phyloP scores from a whole-genome alignment of 2,888 invertebrate species.

The Tenthredo mesomela region DNA sequence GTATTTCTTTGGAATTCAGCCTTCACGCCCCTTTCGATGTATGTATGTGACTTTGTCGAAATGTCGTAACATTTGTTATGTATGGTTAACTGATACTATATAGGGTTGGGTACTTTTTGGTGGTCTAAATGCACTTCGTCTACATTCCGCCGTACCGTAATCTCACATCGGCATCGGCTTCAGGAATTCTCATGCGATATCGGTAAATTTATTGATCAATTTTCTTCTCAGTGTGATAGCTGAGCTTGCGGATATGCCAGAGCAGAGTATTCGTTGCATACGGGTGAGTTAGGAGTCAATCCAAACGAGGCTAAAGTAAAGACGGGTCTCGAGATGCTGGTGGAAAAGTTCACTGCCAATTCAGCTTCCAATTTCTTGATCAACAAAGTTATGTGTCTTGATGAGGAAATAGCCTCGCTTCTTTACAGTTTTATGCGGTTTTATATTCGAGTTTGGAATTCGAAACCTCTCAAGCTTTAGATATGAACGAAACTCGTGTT shows the following conservation, averaged over 20 bases:
- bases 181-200: neutral
- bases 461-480: neutral
- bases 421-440: neutral
- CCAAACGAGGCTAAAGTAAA: neutral
- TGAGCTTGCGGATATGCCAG: conserved; percentile 22
- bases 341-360: neutral
- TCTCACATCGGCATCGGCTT: conserved; percentile 16
- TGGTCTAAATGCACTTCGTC: conserved; percentile 4
- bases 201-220: conserved; percentile 17
- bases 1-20: conserved; percentile 64
- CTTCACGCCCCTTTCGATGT: conserved; percentile 47
- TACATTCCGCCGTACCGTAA: neutral
- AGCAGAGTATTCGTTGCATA: neutral
- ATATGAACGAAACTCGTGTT: neutral
- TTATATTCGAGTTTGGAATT: neutral
- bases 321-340: neutral
- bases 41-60: neutral
- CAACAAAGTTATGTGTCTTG: neutral
- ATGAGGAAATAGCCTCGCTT: neutral
- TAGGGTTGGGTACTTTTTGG: neutral
- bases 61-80: conserved; percentile 34
- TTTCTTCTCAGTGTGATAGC: neutral
- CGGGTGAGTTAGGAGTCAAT: conserved; percentile 9
- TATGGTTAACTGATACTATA: neutral
- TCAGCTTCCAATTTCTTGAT: neutral